Evolutionary conservation across 2,888 invertebrate genomes (phyloP).

Genomic region (Drosophila mimica): DNA sequence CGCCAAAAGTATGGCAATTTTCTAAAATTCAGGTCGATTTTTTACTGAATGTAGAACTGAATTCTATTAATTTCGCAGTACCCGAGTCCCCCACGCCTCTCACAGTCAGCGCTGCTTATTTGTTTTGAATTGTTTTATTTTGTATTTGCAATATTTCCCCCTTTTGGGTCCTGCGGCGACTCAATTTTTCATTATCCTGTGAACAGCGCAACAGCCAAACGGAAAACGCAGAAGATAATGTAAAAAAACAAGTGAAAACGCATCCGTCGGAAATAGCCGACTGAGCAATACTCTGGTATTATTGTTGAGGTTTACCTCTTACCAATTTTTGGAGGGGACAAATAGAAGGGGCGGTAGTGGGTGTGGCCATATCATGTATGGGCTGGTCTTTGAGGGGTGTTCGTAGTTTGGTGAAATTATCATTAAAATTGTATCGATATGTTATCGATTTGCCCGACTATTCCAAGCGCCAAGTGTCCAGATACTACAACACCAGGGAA

Average conservation of each 20-base stretch:
- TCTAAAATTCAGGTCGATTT: fast-evolving
- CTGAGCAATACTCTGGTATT: neutral
- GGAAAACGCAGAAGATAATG: slow-evolving; percentile 14
- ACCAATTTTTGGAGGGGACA: fast-evolving
- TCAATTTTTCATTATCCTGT: slow-evolving; percentile 73
- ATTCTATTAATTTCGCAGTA: neutral
- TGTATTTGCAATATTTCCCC: slow-evolving; percentile 50
- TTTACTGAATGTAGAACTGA: neutral
- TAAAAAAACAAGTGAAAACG: neutral
- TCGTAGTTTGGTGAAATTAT: neutral
- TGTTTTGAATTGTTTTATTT: slow-evolving; percentile 8
- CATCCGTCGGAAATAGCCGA: neutral
- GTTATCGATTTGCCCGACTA: neutral
- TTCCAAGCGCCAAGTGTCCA: neutral
- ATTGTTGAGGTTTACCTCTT: neutral
- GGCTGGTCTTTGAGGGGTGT: neutral
- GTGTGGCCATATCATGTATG: neutral
- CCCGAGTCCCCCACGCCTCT: neutral
- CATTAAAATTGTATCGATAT: neutral
- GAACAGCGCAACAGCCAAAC: slow-evolving; percentile 31
- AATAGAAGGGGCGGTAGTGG: neutral
- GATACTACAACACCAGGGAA: neutral
- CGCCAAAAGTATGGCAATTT: neutral
- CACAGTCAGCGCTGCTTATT: neutral
- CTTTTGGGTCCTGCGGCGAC: slow-evolving; percentile 67